phyloP scores from a whole-genome alignment of 2,113 vertebrate genomes.

The Condylura cristata region DNA sequence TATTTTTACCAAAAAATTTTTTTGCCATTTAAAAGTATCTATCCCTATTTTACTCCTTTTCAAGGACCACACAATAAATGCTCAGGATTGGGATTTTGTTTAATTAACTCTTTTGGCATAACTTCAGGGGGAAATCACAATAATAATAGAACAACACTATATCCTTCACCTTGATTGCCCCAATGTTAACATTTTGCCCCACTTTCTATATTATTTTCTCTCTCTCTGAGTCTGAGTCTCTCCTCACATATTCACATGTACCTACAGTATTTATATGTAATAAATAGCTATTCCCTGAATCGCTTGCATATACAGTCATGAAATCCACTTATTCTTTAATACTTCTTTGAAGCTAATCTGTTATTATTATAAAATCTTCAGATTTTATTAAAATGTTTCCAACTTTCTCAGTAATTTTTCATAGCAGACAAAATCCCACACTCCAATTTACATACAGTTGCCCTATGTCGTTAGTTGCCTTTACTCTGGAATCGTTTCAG shows the following conservation, averaged over 20 bases:
- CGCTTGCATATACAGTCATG: not conserved
- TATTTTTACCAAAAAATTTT: too few relatives aligned
- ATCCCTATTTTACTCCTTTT: not conserved
- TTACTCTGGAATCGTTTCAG: not conserved
- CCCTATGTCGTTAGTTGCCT: not conserved
- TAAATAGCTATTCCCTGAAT: not conserved
- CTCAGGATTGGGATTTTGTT: not conserved
- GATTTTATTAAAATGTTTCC: not conserved
- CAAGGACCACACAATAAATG: not conserved
- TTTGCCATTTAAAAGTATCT: not conserved
- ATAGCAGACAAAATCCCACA: not conserved
- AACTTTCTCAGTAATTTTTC: not conserved
- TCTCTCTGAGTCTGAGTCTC: not conserved
- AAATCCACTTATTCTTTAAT: not conserved
- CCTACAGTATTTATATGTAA: not conserved
- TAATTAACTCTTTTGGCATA: constrained; percentile 1
- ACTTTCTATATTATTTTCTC: not conserved
- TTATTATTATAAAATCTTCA: not conserved
- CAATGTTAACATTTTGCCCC: too few relatives aligned
- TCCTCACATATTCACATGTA: not conserved
- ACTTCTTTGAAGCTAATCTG: not conserved
- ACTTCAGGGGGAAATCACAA: constrained; percentile 34
- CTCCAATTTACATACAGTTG: not conserved
- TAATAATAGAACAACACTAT: not conserved
- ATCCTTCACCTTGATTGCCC: too few relatives aligned